These are phyloP conservation scores for Amphipyra berbera DNA, from an alignment of 2,888 invertebrate genomes.

Conservation along the genomic window DNA sequence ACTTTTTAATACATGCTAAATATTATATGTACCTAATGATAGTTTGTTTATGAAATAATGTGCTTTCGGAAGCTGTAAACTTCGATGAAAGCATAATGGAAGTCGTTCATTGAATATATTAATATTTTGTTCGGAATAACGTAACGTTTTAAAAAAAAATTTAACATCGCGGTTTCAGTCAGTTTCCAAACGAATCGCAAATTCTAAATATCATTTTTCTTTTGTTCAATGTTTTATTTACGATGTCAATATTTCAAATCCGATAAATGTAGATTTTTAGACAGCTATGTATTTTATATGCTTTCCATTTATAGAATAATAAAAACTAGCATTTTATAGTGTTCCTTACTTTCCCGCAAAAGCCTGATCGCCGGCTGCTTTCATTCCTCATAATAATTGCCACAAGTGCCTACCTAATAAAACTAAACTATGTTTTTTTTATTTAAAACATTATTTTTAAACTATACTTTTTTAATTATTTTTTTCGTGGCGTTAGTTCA, in stretches of 20 bases:
- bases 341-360: too few relatives aligned
- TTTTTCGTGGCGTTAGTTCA: too few relatives aligned
- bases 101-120: too few relatives aligned
- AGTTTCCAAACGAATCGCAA: neutral
- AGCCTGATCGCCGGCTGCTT: too few relatives aligned
- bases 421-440: too few relatives aligned
- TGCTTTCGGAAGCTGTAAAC: neutral
- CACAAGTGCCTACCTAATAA: too few relatives aligned
- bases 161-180: neutral
- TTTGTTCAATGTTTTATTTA: slow-evolving; percentile 13
- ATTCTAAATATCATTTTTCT: neutral
- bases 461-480: too few relatives aligned
- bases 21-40: neutral
- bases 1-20: neutral
- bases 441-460: too few relatives aligned
- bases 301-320: slow-evolving; percentile 6
- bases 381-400: too few relatives aligned
- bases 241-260: slow-evolving; percentile 20
- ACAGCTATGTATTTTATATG: neutral
- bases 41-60: slow-evolving; percentile 4
- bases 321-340: neutral
- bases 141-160: neutral
- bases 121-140: neutral
- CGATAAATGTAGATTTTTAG: neutral
- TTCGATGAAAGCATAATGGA: too few relatives aligned